Evolutionary conservation across 2,888 invertebrate species (phyloP).

Genomic region (Polylopha cassiicola): DNA sequence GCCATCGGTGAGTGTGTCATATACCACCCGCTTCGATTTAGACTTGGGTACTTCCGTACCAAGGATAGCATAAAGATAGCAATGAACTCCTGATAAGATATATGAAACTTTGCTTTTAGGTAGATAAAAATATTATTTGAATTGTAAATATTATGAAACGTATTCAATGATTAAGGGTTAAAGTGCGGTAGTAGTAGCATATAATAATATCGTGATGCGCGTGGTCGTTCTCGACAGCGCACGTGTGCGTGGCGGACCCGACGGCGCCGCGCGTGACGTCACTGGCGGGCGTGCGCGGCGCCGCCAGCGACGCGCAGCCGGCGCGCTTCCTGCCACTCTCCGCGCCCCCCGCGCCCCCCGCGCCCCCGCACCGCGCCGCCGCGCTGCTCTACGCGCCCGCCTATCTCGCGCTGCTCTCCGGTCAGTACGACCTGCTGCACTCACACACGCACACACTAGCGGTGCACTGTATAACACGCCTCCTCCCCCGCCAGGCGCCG

Average conservation of each 20-base stretch:
- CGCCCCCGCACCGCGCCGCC: slow-evolving; percentile 41
- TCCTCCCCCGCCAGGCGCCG: slow-evolving; percentile 33
- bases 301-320: slow-evolving; percentile 29
- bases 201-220: background rate
- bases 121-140: no score
- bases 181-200: no score
- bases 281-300: slow-evolving; percentile 37
- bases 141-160: no score
- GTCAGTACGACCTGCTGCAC: slow-evolving; percentile 36
- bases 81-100: no score
- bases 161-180: no score
- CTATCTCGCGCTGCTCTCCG: slow-evolving; percentile 43
- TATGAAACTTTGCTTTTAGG: no score
- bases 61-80: no score
- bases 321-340: slow-evolving; percentile 42
- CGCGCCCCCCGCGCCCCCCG: slow-evolving; percentile 37
- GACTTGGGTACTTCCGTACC: no score
- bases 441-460: background rate
- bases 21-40: background rate
- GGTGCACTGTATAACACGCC: background rate
- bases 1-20: slow-evolving; percentile 77
- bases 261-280: slow-evolving; percentile 45
- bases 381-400: slow-evolving; percentile 43
- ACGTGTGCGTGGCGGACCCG: slow-evolving; percentile 46
- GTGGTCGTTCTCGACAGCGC: slow-evolving; percentile 34